Conservation (phyloP, 37 sponge, comb jelly and placozoan species). For the Oopsacas minuta region DNA sequence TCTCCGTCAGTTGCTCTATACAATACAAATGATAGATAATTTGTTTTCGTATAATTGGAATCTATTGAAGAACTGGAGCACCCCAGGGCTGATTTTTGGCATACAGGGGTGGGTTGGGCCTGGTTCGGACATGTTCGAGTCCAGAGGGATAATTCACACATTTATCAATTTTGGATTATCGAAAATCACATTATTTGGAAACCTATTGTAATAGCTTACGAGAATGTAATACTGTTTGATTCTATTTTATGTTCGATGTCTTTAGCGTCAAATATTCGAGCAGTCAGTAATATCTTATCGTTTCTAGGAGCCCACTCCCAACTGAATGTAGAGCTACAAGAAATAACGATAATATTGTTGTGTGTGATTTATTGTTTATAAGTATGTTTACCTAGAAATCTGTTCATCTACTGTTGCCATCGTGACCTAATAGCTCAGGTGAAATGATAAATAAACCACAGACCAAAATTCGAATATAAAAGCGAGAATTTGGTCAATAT, state of each 20-base stretch:
- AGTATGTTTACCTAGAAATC: not conserved
- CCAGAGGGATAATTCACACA: no score
- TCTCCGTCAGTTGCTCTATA: not conserved
- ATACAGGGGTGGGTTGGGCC: no score
- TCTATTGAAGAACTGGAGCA: no score
- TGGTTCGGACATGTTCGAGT: no score
- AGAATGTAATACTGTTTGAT: not conserved
- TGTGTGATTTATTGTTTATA: not conserved
- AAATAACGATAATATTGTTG: not conserved
- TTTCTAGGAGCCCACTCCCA: constrained; percentile 4
- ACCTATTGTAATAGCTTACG: not conserved
- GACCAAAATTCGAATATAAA: no score
- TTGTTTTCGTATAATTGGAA: no score
- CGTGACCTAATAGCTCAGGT: not conserved
- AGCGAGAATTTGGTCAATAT: no score
- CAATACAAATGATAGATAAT: no score
- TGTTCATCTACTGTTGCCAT: not conserved
- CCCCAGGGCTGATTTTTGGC: no score
- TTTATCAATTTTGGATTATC: no score
- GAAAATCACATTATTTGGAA: no score
- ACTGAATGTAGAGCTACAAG: not conserved
- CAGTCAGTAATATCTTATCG: not conserved
- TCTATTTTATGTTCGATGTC: not conserved
- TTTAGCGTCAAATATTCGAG: not conserved
- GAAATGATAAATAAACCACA: no score